Conservation (phyloP, 64 coral and sea anemone species). For the Pocillopora damicornis region DNA sequence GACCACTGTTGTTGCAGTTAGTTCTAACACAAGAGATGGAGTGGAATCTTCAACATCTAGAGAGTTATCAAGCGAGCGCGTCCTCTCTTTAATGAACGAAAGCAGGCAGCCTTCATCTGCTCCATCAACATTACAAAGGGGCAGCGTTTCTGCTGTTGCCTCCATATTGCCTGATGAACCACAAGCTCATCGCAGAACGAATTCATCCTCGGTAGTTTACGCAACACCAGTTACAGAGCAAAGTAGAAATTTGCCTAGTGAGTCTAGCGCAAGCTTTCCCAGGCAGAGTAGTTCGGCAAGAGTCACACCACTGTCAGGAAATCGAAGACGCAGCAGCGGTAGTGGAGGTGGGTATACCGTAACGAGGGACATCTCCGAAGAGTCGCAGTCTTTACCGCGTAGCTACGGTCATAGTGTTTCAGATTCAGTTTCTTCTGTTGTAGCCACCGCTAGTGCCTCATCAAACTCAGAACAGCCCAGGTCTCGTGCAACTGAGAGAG, state of each 20-base stretch:
- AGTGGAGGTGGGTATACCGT: slow-evolving; percentile 3
- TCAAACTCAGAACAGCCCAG: neutral
- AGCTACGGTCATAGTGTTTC: neutral
- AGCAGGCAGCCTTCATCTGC: slow-evolving; percentile 27
- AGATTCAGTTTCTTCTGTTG: slow-evolving; percentile 2
- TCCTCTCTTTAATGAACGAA: neutral
- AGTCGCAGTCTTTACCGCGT: slow-evolving; percentile 6
- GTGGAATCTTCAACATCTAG: slow-evolving; percentile 18
- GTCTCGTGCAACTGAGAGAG: neutral
- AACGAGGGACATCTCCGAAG: neutral
- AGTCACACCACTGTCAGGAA: slow-evolving; percentile 15
- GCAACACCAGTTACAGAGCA: slow-evolving; percentile 7
- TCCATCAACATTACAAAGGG: slow-evolving; percentile 22
- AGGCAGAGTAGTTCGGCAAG: slow-evolving; percentile 9
- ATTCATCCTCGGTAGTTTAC: neutral
- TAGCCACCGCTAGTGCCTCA: neutral
- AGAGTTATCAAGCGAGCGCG: slow-evolving; percentile 1
- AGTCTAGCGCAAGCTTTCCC: slow-evolving; percentile 3
- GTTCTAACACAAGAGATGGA: neutral
- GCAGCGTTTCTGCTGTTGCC: neutral
- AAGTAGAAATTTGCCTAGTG: neutral
- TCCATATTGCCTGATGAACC: neutral
- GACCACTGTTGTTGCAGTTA: slow-evolving; percentile 42
- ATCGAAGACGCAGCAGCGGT: neutral
- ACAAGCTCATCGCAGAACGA: neutral